phyloP scores from a whole-genome alignment of 2,888 invertebrate species.

The Hermodice carunculata region DNA sequence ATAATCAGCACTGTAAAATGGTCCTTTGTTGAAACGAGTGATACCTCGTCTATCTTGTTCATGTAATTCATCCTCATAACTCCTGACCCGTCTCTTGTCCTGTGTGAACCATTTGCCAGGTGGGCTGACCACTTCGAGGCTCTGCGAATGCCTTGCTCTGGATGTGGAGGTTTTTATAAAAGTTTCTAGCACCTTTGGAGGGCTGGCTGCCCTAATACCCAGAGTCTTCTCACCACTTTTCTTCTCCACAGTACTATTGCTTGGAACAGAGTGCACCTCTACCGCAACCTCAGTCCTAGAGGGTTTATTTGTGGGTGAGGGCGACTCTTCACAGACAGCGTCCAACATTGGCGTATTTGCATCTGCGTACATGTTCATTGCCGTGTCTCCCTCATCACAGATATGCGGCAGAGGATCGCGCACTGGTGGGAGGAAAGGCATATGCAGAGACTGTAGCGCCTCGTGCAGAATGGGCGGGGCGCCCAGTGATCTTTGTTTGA shows the following conservation, averaged over 20 bases:
- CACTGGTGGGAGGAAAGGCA: background rate
- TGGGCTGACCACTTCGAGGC: conserved; percentile 46
- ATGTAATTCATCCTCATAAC: conserved; percentile 54
- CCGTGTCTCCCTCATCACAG: background rate
- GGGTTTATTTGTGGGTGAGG: conserved; percentile 37
- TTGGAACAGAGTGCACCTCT: conserved; percentile 42
- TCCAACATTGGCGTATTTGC: conserved; percentile 1
- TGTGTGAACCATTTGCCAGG: conserved; percentile 7
- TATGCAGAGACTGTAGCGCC: background rate
- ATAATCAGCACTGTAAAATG: conserved; percentile 58
- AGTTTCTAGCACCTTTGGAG: background rate
- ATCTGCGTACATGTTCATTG: conserved; percentile 5
- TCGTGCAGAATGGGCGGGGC: conserved; percentile 25
- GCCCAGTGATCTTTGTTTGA: conserved; percentile 54
- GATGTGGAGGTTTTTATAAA: background rate
- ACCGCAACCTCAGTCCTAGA: conserved; percentile 45
- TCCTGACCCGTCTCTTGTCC: conserved; percentile 49
- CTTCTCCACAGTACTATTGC: background rate
- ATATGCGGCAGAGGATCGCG: background rate
- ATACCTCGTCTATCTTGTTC: conserved; percentile 57
- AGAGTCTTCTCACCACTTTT: background rate
- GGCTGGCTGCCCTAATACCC: conserved; percentile 1
- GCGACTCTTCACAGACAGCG: conserved; percentile 15
- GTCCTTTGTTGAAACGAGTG: conserved; percentile 62
- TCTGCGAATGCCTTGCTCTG: conserved; percentile 41